Evolutionary conservation across 2,797 vertebrate species (phyloP).

Genomic region (Emys orbicularis): DNA sequence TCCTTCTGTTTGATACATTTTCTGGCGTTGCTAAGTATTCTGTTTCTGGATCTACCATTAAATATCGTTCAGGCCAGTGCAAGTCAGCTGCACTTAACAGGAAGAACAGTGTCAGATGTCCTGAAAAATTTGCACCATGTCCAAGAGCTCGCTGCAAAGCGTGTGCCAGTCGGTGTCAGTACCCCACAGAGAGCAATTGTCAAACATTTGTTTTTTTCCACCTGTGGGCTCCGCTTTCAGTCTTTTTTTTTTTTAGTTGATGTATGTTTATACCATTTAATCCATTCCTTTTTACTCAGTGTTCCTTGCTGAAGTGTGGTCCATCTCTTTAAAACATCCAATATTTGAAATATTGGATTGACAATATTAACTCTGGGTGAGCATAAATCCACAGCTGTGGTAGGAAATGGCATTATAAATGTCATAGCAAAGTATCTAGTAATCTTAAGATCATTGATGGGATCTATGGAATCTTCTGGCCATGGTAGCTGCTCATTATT

Average conservation of each 20-base stretch:
- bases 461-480: slow-evolving; percentile 11
- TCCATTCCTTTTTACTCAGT: neutral
- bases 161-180: neutral
- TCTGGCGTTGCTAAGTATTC: neutral
- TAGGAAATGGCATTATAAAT: neutral
- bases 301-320: neutral
- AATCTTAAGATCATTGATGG: neutral
- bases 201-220: neutral
- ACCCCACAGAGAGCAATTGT: neutral
- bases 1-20: neutral
- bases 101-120: neutral
- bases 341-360: neutral
- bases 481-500: neutral
- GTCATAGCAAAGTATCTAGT: neutral
- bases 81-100: neutral
- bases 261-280: neutral
- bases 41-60: neutral
- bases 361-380: neutral
- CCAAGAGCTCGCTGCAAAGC: neutral
- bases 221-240: neutral
- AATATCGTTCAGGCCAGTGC: neutral
- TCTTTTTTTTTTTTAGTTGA: neutral
- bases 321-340: neutral
- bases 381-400: neutral
- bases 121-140: neutral